Conservation (phyloP, 92 coral and sea anemone genomes). For the Micromussa lordhowensis region DNA sequence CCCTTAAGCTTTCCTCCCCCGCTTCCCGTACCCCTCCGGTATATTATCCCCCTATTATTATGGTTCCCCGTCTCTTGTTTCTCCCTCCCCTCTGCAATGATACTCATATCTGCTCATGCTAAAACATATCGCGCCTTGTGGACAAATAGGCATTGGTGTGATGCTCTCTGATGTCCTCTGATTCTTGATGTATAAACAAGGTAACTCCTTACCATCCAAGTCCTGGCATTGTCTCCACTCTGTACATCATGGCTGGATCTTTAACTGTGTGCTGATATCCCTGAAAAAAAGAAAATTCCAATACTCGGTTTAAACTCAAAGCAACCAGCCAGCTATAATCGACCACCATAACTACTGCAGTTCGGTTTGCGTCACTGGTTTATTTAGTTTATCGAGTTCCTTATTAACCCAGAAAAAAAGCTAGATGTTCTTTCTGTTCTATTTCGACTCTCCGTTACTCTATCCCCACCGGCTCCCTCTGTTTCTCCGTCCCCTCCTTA, state of each 20-base stretch:
- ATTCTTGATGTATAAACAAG: background rate
- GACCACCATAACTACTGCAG: background rate
- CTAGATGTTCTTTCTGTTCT: background rate
- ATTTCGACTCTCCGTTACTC: background rate
- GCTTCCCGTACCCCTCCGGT: too few relatives aligned
- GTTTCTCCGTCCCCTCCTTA: background rate
- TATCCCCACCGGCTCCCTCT: background rate
- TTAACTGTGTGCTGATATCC: conserved; percentile 77
- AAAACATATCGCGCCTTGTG: too few relatives aligned
- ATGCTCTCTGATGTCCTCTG: too few relatives aligned
- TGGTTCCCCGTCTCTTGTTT: too few relatives aligned
- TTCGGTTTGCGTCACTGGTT: background rate
- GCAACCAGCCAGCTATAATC: background rate
- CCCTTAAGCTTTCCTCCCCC: too few relatives aligned
- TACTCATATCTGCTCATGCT: too few relatives aligned
- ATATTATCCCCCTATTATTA: too few relatives aligned
- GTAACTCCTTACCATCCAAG: conserved; percentile 78
- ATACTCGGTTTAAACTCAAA: background rate
- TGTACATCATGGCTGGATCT: conserved; percentile 78
- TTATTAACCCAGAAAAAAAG: background rate
- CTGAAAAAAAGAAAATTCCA: conserved; percentile 29
- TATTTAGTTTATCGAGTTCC: background rate
- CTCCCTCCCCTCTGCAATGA: too few relatives aligned
- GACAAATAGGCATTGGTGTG: too few relatives aligned
- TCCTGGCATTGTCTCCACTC: conserved; percentile 91